phyloP scores from a whole-genome alignment of 1,140 invertebrate species.

The Arion vulgaris region DNA sequence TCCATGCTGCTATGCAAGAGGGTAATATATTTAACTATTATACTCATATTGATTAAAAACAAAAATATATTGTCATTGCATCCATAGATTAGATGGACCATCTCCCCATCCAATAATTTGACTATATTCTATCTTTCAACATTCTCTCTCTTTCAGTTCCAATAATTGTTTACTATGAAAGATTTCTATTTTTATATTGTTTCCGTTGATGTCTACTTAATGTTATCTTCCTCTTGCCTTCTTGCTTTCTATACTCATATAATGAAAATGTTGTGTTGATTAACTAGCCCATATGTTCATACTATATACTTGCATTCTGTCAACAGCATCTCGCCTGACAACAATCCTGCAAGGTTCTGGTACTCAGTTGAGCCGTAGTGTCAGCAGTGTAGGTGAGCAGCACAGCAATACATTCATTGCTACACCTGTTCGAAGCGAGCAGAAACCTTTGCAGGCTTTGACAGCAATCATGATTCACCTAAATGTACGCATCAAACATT shows the following conservation, averaged over 20 bases:
- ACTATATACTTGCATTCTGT: too few relatives aligned
- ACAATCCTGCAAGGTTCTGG: slow-evolving; percentile 76
- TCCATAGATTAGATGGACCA: too few relatives aligned
- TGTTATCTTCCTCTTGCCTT: not conserved
- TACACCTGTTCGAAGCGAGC: slow-evolving; percentile 87
- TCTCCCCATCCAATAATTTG: too few relatives aligned
- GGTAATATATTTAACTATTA: slow-evolving; percentile 54
- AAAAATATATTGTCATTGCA: too few relatives aligned
- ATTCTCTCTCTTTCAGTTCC: too few relatives aligned
- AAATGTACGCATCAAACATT: slow-evolving; percentile 46
- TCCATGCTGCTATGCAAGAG: slow-evolving; percentile 75
- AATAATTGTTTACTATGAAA: too few relatives aligned
- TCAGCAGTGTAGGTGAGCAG: slow-evolving; percentile 91
- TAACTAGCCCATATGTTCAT: too few relatives aligned
- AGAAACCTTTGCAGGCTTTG: slow-evolving; percentile 95
- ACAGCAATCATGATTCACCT: slow-evolving; percentile 70
- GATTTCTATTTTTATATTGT: too few relatives aligned
- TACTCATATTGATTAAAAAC: too few relatives aligned
- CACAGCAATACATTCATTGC: slow-evolving; percentile 87
- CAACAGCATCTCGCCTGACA: slow-evolving; percentile 81
- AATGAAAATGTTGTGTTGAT: too few relatives aligned
- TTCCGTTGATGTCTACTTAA: not conserved
- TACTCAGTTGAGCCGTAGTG: slow-evolving; percentile 86
- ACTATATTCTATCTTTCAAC: too few relatives aligned
- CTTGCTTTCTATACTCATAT: too few relatives aligned